Percentiles rank a stretch among this genome's conserved stretches.
Conservation (phyloP, 2,113 vertebrate species). For the Microcebus ravelobensis region DNA sequence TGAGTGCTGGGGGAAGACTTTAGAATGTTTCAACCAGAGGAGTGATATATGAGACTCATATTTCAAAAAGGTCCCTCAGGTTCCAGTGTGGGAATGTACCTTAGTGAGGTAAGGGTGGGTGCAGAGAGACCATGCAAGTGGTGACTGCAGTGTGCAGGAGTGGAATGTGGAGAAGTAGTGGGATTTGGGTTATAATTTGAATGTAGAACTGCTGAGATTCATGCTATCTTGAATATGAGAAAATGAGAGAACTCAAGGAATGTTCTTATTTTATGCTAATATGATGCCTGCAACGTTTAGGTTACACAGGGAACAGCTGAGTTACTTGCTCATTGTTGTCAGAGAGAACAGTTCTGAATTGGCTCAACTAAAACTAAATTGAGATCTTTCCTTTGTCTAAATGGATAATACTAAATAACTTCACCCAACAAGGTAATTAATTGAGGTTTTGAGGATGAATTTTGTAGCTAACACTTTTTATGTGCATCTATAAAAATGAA, state of each 20-base stretch:
- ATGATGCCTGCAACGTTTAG: not conserved
- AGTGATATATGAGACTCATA: not conserved
- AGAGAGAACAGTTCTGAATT: slow-evolving; percentile 12
- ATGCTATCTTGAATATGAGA: slow-evolving; percentile 3
- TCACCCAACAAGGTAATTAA: slow-evolving; percentile 37
- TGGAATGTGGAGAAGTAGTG: not conserved
- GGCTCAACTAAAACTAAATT: not conserved
- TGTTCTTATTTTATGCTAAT: not conserved
- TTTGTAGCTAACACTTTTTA: slow-evolving; percentile 36
- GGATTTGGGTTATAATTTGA: not conserved
- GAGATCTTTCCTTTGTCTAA: slow-evolving; percentile 27
- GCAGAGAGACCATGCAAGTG: not conserved
- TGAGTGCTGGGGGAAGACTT: not conserved
- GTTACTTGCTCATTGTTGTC: not conserved
- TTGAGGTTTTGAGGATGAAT: slow-evolving; percentile 6
- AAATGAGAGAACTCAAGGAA: not conserved
- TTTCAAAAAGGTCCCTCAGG: not conserved
- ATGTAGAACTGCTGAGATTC: not conserved
- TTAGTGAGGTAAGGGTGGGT: not conserved
- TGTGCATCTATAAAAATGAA: not conserved
- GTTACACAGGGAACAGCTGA: slow-evolving; percentile 29
- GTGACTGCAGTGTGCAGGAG: not conserved
- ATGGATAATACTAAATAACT: slow-evolving; percentile 27
- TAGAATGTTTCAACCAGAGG: not conserved
- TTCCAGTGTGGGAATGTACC: not conserved